Evolutionary conservation across 2,797 vertebrate species (phyloP), one percentile per base, ranked within the genome.

Genomic region (Dermochelys coriacea): DNA sequence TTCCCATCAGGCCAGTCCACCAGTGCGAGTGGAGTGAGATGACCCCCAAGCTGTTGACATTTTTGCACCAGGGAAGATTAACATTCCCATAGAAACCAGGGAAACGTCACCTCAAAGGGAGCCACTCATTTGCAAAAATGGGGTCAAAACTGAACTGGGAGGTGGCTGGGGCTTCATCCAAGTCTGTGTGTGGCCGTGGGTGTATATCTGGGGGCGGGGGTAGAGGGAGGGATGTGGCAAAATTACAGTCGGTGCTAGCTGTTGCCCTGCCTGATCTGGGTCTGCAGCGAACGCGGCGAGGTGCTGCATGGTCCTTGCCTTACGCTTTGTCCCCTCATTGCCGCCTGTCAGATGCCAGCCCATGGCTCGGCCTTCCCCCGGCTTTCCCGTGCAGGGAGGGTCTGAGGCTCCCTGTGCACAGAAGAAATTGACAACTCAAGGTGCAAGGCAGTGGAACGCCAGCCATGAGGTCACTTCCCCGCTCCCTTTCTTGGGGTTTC

Each of bases 41-140:
- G 85, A 12, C 74, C 64, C 79, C 95, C 90, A 15, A 55, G 0
- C 25, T n/a, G 37, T 80, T 0, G 23, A 78, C 18, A 88, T n/a
- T 52, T 57, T 84, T 25, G 77, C 81, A 3, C 51, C n/a, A 47
- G 4, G 10, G 0, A 1, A 18, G 7, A 77, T 6, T 27, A 15
- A 29, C 1, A 87, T 96, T 96, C 90, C 96, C 94, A 95, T 82
- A 88, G 91, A 82, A 18, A 93, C 91, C 55, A 51, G 25, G 85
- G 50, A 86, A 82, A 79, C 0, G n/a, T 2, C 37, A 2, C 88
- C 82, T 52, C 80, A 81, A 0, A 49, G 74, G 45, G 37, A 71
- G 2, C 21, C 21, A 5, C 8, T 19, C n/a, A 3, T 37, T 25
- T 41, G 21, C 68, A 37, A 71, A 21, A 23, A 71, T 5, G 68